Conservation (phyloP, 2,888 invertebrate species). For the Epinotia brunnichana region DNA sequence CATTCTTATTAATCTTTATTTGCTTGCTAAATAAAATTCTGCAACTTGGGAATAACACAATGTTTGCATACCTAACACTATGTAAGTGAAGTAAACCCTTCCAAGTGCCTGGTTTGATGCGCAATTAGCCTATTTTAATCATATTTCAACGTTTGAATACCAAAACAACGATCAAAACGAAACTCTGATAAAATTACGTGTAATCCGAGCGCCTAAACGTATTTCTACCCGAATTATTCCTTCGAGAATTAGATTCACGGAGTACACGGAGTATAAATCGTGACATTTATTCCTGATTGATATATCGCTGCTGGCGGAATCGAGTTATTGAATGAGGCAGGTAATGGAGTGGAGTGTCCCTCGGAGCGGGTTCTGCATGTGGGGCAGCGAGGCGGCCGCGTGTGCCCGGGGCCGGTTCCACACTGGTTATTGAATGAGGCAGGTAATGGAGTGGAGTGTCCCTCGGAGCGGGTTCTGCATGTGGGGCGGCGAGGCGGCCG, state of each 20-base stretch:
- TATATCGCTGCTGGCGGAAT: constrained; percentile 22
- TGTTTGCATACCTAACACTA: too few species aligned
- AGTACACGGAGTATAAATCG: constrained; percentile 24
- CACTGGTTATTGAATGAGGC: constrained; percentile 1
- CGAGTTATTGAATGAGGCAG: not conserved
- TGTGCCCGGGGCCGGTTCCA: not conserved
- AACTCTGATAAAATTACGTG: not conserved
- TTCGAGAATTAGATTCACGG: constrained; percentile 13
- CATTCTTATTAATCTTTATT: too few species aligned
- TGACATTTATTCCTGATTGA: constrained; percentile 34
- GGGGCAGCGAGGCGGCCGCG: not conserved
- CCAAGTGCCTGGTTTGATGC: too few species aligned
- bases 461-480: not conserved
- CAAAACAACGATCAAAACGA: not conserved
- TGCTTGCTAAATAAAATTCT: too few species aligned
- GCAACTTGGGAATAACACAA: too few species aligned
- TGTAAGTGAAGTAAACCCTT: too few species aligned
- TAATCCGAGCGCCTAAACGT: not conserved
- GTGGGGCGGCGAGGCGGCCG: not conserved
- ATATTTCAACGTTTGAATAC: too few species aligned
- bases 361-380: not conserved
- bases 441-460: not conserved
- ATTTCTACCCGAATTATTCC: constrained; percentile 4
- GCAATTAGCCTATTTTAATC: too few species aligned
- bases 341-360: constrained; percentile 1